Base-by-base conservation (phyloP, 2,888 invertebrate species). In the Clunio marinus region DNA sequence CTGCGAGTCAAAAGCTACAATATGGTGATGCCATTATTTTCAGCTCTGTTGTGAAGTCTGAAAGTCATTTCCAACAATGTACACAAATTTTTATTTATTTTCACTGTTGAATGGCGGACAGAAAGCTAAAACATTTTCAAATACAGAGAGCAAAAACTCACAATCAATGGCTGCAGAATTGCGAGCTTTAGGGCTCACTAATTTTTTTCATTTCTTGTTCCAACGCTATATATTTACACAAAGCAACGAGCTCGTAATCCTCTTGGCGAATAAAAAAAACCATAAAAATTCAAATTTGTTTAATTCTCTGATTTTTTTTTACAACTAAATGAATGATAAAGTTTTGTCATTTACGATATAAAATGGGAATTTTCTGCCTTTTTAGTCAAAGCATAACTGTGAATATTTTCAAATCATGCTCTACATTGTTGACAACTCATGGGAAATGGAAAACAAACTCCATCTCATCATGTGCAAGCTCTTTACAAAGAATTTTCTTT, bases 241-340 rank as follows among this genome's bases (percentile, higher is more conserved):
- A 51, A 57, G 25, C 22, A 8, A 51, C 32, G 51, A 17, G 17
- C 57, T 57, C 57, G 27, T 57, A 57, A 57, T 57, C 57, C 57
- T 57, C 57, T 57, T 25, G 45, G 45, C 27, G 27, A 24, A 25
- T 27, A 20, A 27, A 57, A 57, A 27, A 27, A 24, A 27, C n/a
- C 57, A 25, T 57, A 25, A 57, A 57, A 25, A 57, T 57, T 57
- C 57, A 57, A 57, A 57, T 57, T 57, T 27, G 27, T 57, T 57
- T 57, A 57, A 57, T 57, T 57, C 57, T n/a, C 27, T 4, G 32
- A 32, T 32, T 32, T 32, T 7, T 25, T 57, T 15, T 7, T 57
- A 5, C 20, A 55, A 57, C n/a, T 7, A 27, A 51, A 57, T 15
- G 22, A 24, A n/a, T n/a, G 2, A 24, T 7, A 45, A 55, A 57